Conservation (phyloP, 1,140 invertebrate species). For the Physella acuta region DNA sequence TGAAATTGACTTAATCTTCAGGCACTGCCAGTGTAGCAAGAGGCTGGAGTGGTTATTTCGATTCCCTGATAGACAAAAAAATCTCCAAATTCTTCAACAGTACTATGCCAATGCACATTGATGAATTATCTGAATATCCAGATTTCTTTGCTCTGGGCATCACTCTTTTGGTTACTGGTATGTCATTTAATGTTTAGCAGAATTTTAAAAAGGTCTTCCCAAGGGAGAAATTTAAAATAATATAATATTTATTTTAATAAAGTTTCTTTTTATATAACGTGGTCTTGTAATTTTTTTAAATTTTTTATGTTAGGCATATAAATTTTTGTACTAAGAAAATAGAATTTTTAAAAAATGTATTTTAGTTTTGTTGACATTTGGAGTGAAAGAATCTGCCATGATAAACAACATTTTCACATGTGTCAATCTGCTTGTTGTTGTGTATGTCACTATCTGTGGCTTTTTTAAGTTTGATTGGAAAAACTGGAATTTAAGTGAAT, state of each 20-base stretch:
- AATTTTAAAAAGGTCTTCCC: neutral
- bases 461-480: conserved; percentile 72
- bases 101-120: conserved; percentile 63
- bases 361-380: conserved; percentile 73
- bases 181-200: conserved; percentile 17
- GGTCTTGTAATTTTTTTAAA: neutral
- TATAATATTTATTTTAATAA: neutral
- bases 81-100: conserved; percentile 54
- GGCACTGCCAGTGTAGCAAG: conserved; percentile 59
- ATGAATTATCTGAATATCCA: conserved; percentile 53
- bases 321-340: too few species aligned
- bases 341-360: too few species aligned
- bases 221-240: neutral
- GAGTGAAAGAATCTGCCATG: conserved; percentile 85
- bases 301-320: too few species aligned
- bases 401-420: conserved; percentile 89
- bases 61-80: conserved; percentile 51
- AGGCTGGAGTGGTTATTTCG: conserved; percentile 57
- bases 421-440: conserved; percentile 82
- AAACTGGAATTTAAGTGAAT: conserved; percentile 48
- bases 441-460: conserved; percentile 80
- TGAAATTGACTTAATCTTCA: too few species aligned
- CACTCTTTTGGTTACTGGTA: conserved; percentile 57
- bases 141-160: conserved; percentile 59
- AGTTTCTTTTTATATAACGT: neutral